These are phyloP conservation scores for Cataglyphis hispanica DNA, from an alignment of 1,140 invertebrate genomes.

Conservation along the genomic window DNA sequence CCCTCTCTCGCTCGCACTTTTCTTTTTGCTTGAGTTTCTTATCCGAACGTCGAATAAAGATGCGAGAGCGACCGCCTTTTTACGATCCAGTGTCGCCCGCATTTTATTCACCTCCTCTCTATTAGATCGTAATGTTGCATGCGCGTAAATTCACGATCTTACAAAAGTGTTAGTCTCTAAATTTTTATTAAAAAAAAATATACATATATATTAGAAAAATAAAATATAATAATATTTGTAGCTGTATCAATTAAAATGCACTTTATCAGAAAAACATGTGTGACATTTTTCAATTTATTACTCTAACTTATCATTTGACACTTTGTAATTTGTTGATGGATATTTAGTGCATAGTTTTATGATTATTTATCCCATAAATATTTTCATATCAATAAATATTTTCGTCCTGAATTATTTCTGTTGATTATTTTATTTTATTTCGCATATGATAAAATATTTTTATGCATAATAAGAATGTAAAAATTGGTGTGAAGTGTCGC, in stretches of 20 bases:
- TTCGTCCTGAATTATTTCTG: slow-evolving; percentile 26
- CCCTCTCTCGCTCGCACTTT: neutral
- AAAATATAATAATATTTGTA: neutral
- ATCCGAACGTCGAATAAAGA: slow-evolving; percentile 51
- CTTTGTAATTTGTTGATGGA: neutral
- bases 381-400: slow-evolving; percentile 20
- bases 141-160: slow-evolving; percentile 35
- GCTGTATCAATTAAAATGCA: neutral
- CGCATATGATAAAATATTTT: slow-evolving; percentile 24
- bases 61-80: slow-evolving; percentile 59
- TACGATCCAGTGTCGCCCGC: slow-evolving; percentile 53
- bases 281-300: slow-evolving; percentile 29
- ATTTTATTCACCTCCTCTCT: slow-evolving; percentile 45
- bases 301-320: neutral
- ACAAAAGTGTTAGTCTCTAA: neutral
- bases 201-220: neutral
- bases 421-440: slow-evolving; percentile 28
- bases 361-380: slow-evolving; percentile 25
- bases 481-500: slow-evolving; percentile 13
- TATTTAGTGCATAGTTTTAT: neutral
- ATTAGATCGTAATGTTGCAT: slow-evolving; percentile 63
- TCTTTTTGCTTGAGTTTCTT: slow-evolving; percentile 35
- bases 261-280: slow-evolving; percentile 24
- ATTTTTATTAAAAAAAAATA: slow-evolving; percentile 6
- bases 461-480: slow-evolving; percentile 34